Conservation (phyloP, 2,797 vertebrate species). For the Phoeniculus purpureus region DNA sequence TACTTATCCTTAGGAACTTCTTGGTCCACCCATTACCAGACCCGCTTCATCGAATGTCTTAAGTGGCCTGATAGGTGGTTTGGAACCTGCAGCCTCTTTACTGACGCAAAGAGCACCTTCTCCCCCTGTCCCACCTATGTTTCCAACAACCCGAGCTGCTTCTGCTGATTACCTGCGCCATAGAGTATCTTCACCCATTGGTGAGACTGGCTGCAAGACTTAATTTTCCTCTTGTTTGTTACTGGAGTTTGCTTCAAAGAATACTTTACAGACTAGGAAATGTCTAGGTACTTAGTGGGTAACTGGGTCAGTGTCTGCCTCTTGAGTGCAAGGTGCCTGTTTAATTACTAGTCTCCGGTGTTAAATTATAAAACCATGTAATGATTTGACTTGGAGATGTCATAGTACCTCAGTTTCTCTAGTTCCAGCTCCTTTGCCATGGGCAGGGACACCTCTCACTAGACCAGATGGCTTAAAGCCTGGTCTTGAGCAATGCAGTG, state of each 20-base stretch:
- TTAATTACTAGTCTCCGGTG: not conserved
- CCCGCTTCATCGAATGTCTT: conserved; percentile 85
- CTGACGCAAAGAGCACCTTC: conserved; percentile 87
- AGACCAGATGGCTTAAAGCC: too few relatives aligned
- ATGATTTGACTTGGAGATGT: too few relatives aligned
- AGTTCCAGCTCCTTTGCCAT: too few relatives aligned
- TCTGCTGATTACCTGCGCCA: conserved; percentile 90
- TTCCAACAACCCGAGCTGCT: conserved; percentile 85
- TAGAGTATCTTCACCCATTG: conserved; percentile 84
- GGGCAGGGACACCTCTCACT: too few relatives aligned
- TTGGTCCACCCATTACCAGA: conserved; percentile 83
- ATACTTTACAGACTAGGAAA: not conserved
- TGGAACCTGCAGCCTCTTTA: conserved; percentile 82
- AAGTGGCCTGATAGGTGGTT: conserved; percentile 83
- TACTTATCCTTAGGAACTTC: conserved; percentile 83
- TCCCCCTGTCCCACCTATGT: conserved; percentile 84
- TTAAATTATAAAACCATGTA: not conserved
- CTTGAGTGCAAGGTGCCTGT: not conserved
- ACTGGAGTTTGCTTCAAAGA: not conserved
- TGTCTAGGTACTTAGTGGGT: not conserved
- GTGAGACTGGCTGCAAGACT: not conserved
- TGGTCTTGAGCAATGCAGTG: too few relatives aligned
- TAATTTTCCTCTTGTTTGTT: not conserved
- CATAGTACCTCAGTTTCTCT: too few relatives aligned
- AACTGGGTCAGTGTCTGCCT: not conserved